phyloP scores from a whole-genome alignment of 2,797 vertebrate genomes.

The Austrolebias charrua region DNA sequence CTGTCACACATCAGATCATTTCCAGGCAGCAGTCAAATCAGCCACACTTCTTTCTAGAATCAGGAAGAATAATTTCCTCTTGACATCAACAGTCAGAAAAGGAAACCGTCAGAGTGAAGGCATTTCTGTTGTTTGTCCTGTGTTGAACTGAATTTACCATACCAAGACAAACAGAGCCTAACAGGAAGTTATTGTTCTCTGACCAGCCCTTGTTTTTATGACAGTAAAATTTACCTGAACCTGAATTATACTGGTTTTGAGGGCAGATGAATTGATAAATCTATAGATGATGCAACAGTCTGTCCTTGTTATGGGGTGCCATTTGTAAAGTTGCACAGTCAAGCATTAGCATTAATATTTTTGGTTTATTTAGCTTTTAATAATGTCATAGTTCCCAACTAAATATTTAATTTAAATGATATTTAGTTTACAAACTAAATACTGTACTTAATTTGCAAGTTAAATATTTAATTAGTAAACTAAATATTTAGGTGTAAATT shows the following conservation, averaged over 20 bases:
- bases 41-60: constrained; percentile 26
- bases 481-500: too few relatives aligned
- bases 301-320: too few relatives aligned
- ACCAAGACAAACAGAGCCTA: background rate
- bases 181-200: background rate
- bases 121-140: constrained; percentile 41
- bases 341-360: too few relatives aligned
- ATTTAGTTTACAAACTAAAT: too few relatives aligned
- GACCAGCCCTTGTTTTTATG: constrained; percentile 8
- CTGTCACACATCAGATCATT: background rate
- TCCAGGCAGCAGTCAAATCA: background rate
- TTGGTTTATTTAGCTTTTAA: too few relatives aligned
- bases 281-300: too few relatives aligned
- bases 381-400: too few relatives aligned
- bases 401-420: too few relatives aligned
- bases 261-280: background rate
- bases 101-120: constrained; percentile 39
- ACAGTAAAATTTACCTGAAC: constrained; percentile 8
- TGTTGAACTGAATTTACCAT: background rate
- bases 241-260: background rate
- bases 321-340: too few relatives aligned
- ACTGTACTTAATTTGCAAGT: too few relatives aligned
- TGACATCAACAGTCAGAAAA: background rate
- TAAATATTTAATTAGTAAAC: too few relatives aligned
- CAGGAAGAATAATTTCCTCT: background rate